A percentile compares a stretch with the other conserved stretches of the same genome.
Evolutionary conservation across 2,113 vertebrate species (phyloP).

Genomic region (Gallinago media): DNA sequence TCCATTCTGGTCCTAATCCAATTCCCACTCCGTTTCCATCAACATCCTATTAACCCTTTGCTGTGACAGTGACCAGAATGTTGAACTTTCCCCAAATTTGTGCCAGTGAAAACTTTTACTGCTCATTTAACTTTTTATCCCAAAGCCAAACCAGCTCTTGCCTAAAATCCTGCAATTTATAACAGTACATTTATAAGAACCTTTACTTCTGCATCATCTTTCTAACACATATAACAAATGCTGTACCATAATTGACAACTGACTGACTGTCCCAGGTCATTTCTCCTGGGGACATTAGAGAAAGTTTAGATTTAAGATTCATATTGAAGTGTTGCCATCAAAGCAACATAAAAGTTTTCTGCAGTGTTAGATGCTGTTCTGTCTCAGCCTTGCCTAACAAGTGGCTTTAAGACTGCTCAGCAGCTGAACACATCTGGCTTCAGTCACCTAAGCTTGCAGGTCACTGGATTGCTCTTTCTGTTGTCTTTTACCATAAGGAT

Average conservation of each 20-base stretch:
- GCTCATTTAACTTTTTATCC: not conserved
- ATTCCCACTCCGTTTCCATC: not conserved
- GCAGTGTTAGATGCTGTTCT: not conserved
- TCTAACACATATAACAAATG: not conserved
- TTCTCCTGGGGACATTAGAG: not conserved
- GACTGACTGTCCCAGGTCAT: not conserved
- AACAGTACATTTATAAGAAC: not conserved
- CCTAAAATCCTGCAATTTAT: not conserved
- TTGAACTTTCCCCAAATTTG: not conserved
- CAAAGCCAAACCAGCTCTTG: not conserved
- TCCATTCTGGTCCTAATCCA: not conserved
- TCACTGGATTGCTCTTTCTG: conserved; percentile 62
- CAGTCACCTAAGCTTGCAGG: conserved; percentile 61
- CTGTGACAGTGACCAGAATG: not conserved
- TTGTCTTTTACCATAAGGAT: conserved; percentile 58
- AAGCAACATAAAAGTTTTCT: conserved; percentile 21
- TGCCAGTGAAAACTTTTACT: not conserved
- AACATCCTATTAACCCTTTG: not conserved
- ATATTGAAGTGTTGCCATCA: conserved; percentile 4
- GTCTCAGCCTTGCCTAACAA: conserved; percentile 8
- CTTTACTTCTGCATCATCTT: not conserved
- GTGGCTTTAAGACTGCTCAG: conserved; percentile 16
- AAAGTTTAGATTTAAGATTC: conserved; percentile 4
- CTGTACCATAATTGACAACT: not conserved
- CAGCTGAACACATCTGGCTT: conserved; percentile 66